Conservation (phyloP, 2,888 invertebrate species). For the Polylopha cassiicola region DNA sequence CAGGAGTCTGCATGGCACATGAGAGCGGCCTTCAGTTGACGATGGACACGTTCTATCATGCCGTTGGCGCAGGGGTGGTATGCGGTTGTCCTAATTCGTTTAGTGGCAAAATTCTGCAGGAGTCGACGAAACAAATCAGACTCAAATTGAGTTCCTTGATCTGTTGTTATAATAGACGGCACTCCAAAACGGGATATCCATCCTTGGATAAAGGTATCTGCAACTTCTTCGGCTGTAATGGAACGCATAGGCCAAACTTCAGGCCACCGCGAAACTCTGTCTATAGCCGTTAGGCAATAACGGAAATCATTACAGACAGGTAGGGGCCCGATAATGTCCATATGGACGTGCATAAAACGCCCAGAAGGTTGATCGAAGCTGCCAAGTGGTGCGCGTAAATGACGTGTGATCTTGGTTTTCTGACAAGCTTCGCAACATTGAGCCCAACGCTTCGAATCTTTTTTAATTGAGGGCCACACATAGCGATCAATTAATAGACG, state of each 20-base stretch:
- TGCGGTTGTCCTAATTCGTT: conserved; percentile 13
- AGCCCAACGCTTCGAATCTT: conserved; percentile 32
- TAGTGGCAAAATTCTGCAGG: conserved; percentile 1
- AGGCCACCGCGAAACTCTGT: conserved; percentile 25
- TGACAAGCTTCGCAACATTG: background rate
- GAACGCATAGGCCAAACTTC: conserved; percentile 26
- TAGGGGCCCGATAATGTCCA: background rate
- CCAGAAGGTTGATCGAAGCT: conserved; percentile 1
- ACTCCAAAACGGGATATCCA: conserved; percentile 30
- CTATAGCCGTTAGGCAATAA: background rate
- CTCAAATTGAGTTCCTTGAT: conserved; percentile 29
- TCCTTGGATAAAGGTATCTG: conserved; percentile 18
- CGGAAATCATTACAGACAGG: conserved; percentile 1
- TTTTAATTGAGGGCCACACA: conserved; percentile 38
- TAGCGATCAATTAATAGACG: conserved; percentile 31
- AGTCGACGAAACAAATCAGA: conserved; percentile 23
- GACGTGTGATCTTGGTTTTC: too few relatives aligned
- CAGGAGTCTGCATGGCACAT: conserved; percentile 31
- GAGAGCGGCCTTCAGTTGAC: conserved; percentile 31
- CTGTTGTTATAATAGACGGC: conserved; percentile 23
- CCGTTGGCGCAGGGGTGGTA: conserved; percentile 36
- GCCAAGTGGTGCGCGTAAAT: background rate
- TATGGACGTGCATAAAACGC: conserved; percentile 7
- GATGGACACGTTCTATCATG: conserved; percentile 47
- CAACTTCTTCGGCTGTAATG: conserved; percentile 26